A percentile compares a stretch with the other conserved stretches of the same genome.
These are phyloP conservation scores for Tragelaphus eurycerus DNA, from an alignment of 2,797 vertebrate genomes.

Conservation along the genomic window DNA sequence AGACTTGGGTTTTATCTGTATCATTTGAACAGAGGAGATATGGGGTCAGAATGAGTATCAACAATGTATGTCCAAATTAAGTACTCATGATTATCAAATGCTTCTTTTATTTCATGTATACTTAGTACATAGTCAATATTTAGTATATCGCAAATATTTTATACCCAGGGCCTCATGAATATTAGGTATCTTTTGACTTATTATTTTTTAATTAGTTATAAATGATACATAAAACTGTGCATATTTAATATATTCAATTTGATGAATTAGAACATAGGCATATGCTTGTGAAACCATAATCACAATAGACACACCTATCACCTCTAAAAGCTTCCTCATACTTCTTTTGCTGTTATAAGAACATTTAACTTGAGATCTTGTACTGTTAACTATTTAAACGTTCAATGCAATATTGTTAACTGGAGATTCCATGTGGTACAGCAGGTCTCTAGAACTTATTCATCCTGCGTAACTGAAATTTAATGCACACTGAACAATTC, in stretches of 20 bases:
- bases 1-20: neutral
- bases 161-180: neutral
- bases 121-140: neutral
- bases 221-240: neutral
- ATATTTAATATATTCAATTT: neutral
- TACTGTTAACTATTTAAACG: neutral
- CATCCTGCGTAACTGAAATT: neutral
- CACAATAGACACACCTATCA: neutral
- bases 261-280: neutral
- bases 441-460: neutral
- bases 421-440: neutral
- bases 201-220: neutral
- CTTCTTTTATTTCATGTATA: neutral
- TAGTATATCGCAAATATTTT: neutral
- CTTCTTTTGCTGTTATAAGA: neutral
- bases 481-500: neutral
- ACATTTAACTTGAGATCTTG: neutral
- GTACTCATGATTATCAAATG: neutral
- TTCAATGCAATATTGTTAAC: neutral
- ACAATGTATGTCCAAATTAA: neutral
- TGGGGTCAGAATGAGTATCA: neutral
- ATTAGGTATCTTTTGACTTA: neutral
- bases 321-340: neutral
- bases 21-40: neutral
- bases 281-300: neutral